A percentile compares a stretch with the other conserved stretches of the same genome.
phyloP scores from a whole-genome alignment of 2,888 invertebrate species.

The Hyposoter didymator region DNA sequence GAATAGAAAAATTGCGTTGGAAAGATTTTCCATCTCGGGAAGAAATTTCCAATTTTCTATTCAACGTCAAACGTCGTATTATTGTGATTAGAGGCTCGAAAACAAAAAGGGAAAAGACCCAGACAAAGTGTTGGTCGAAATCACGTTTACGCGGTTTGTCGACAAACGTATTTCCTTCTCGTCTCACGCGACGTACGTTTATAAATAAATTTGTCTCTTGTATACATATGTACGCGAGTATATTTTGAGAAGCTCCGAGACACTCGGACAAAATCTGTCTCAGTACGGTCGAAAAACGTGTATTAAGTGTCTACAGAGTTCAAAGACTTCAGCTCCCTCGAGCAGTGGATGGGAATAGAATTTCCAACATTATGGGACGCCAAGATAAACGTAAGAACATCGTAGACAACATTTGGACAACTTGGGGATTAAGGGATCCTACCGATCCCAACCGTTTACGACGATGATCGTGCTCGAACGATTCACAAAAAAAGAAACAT shows the following conservation, averaged over 20 bases:
- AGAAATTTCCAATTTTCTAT: neutral
- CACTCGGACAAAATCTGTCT: slow-evolving; percentile 46
- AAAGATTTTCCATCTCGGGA: neutral
- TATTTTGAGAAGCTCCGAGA: slow-evolving; percentile 58
- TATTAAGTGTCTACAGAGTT: slow-evolving; percentile 50
- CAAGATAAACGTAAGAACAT: neutral
- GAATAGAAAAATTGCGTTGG: neutral
- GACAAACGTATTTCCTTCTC: slow-evolving; percentile 37
- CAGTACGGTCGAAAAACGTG: slow-evolving; percentile 23
- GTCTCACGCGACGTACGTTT: slow-evolving; percentile 24
- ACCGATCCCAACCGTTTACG: neutral
- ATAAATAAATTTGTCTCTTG: slow-evolving; percentile 50
- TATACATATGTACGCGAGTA: neutral
- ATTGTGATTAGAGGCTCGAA: slow-evolving; percentile 41
- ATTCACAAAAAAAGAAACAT: neutral
- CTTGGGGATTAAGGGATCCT: neutral
- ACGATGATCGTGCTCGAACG: neutral
- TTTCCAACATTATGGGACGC: slow-evolving; percentile 1
- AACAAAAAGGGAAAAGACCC: neutral
- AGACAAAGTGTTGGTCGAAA: slow-evolving; percentile 13
- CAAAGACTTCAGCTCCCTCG: slow-evolving; percentile 56
- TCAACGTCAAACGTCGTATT: slow-evolving; percentile 13
- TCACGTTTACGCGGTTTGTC: slow-evolving; percentile 4
- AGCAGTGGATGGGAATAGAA: slow-evolving; percentile 38
- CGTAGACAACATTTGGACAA: neutral